These are phyloP conservation scores for Ornithoptera priamus DNA, from an alignment of 2,888 invertebrate genomes.

Conservation along the genomic window DNA sequence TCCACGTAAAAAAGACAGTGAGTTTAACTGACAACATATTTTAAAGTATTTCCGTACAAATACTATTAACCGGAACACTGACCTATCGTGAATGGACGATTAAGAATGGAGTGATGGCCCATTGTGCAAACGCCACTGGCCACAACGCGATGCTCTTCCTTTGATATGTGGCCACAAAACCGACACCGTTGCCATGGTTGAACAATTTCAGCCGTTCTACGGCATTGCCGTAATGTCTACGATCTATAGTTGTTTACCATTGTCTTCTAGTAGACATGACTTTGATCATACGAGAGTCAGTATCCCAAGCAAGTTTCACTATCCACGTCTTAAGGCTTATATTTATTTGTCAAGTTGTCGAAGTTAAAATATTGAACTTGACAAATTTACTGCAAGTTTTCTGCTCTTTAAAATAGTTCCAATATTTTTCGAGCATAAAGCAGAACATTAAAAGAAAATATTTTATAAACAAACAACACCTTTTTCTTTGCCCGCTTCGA, in stretches of 20 bases:
- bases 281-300: too few relatives aligned
- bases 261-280: neutral
- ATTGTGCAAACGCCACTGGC: constrained; percentile 19
- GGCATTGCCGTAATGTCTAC: neutral
- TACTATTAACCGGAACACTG: neutral
- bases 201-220: constrained; percentile 3
- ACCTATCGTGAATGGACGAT: constrained; percentile 6
- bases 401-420: too few relatives aligned
- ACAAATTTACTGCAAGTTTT: too few relatives aligned
- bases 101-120: constrained; percentile 15
- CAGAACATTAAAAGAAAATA: too few relatives aligned
- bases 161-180: constrained; percentile 22
- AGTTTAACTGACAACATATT: neutral
- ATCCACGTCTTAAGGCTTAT: too few relatives aligned
- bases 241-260: neutral
- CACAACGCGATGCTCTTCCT: constrained; percentile 14
- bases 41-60: neutral
- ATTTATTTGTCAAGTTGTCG: too few relatives aligned
- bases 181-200: constrained; percentile 5
- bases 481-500: too few relatives aligned
- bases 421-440: too few relatives aligned
- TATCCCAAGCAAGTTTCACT: too few relatives aligned
- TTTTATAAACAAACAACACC: too few relatives aligned
- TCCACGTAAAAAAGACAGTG: neutral
- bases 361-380: too few relatives aligned